Evolutionary conservation across 2,888 invertebrate genomes (phyloP), one percentile per base, ranked within the genome.

Genomic region (Erebia ligea): DNA sequence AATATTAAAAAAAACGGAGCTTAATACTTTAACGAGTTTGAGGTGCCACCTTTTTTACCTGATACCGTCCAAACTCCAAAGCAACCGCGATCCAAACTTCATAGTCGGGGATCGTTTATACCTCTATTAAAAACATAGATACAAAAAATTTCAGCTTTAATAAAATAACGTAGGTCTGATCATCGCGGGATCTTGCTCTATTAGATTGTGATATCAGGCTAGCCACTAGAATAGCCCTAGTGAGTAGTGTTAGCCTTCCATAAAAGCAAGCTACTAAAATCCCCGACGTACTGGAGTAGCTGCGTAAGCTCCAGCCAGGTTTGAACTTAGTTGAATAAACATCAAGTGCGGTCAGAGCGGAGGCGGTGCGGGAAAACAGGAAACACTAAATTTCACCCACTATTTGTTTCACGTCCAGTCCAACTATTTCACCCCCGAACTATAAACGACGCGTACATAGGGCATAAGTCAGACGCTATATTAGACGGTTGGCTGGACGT

Each of bases 301-400:
- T 42, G 21, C 48, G 21, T 48, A 21, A 62, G 15, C 62, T 21
- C 5, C 8, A 19, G 21, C 45, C 19, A 45, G 61, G 61, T 42
- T 45, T 42, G 45, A 54, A 59, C 68, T 48, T 68, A 71, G 68
- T 71, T 64, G 71, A 68, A 68, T 71, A 68, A 71, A 71, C 68
- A 68, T 71, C 68, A 42, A 68, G 59, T 54, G 68, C 59, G 71
- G 71, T 56, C 45, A 68, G 64, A 59, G 71, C 34, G 54, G 59
- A 58, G 68, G 68, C 48, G 45, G 54, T 52, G 54, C 52, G 68
- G 42, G 68, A 68, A 68, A 34, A 69, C 68, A 48, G 68, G 71
- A 68, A 65, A 40, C 65, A 68, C 68, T 87, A 83, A 84, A 86
- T 87, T 86, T 79, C 76, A 79, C 76, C 79, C 76, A 76, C 79